These are phyloP conservation scores for Oreochromis niloticus DNA, from an alignment of 2,113 vertebrate genomes.

Conservation along the genomic window DNA sequence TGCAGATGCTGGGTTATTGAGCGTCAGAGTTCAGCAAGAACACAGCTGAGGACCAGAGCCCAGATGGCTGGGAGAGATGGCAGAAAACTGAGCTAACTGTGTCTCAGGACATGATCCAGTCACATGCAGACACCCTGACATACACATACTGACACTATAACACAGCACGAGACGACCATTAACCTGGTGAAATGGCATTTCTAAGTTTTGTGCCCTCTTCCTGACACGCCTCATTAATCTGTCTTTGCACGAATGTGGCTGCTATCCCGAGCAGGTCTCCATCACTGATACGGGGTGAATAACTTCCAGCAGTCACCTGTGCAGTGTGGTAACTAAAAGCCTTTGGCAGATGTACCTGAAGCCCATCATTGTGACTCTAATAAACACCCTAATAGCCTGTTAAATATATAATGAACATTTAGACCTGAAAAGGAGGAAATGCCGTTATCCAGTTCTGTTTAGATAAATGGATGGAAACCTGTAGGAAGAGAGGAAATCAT, in stretches of 20 bases:
- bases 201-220: not conserved
- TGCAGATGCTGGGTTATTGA: constrained; percentile 43
- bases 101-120: constrained; percentile 3
- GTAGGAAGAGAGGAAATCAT: not conserved
- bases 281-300: constrained; percentile 18
- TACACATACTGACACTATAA: not conserved
- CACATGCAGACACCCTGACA: not conserved
- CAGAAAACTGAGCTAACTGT: not conserved
- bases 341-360: not conserved
- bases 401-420: constrained; percentile 14
- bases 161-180: not conserved
- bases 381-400: constrained; percentile 12
- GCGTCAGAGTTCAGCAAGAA: constrained; percentile 13
- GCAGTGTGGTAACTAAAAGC: constrained; percentile 5
- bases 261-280: not conserved
- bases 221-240: constrained; percentile 24
- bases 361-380: not conserved
- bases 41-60: constrained; percentile 46
- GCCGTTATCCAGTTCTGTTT: not conserved
- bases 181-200: not conserved
- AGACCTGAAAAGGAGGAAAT: not conserved
- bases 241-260: not conserved
- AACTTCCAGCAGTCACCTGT: not conserved
- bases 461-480: not conserved
- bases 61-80: constrained; percentile 24